Base-by-base conservation (phyloP, 2,113 vertebrate genomes). In the Balaeniceps rex region DNA sequence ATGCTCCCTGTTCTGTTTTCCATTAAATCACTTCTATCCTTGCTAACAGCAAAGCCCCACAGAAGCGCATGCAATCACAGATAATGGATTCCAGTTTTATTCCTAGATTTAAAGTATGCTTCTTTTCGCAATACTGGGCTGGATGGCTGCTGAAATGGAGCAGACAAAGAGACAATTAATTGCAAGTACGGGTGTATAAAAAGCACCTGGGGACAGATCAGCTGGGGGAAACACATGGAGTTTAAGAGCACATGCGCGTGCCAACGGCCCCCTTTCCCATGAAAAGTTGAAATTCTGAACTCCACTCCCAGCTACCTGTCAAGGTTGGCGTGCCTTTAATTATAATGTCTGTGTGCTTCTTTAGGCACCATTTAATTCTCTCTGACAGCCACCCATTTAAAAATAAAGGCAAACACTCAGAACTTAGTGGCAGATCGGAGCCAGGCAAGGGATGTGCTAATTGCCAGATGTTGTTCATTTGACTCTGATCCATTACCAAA, bases 311-410 rank as follows among this genome's bases (percentile, higher is more conserved):
- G 64, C 94, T 96, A 96, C 97, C 97, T 98, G 97, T 97, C 97
- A 98, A 97, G 97, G 97, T 82, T 98, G 97, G 97, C 54, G 91
- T 96, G 95, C 96, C 98, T 98, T 98, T 98, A 98, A 98, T 98
- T 97, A 98, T 91, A 98, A 96, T 0, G 96, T 98, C 97, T 96
- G 95, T 26, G 71, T 88, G 93, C 95, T 97, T 98, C 98, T 97
- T 97, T 95, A 96, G 97, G 96, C 96, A 97, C 97, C 86, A 75
- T 95, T 97, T 97, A 97, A 98, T 98, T 97, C 97, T 89, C 89
- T 92, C 94, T 98, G 98, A 98, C 97, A 98, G 97, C 97, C 97
- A 95, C 96, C 93, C 58, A 98, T 98, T 98, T 97, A 92, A 98
- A 98, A 97, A 96, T 96, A 97, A 98, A 98, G 98, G 97, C 98